Base-by-base conservation (phyloP, 2,113 vertebrate genomes). In the Tetrax tetrax region DNA sequence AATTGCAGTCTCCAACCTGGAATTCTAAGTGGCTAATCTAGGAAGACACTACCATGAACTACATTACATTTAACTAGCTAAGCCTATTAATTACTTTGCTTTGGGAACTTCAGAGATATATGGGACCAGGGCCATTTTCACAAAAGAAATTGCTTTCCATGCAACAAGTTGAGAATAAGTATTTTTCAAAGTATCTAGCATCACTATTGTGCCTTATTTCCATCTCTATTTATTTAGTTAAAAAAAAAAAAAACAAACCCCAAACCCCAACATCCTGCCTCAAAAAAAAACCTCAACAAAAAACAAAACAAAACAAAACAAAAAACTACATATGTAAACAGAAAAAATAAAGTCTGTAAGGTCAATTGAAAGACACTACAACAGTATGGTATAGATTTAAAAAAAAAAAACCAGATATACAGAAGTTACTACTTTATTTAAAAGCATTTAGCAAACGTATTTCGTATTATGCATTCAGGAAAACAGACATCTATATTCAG, bases 1-100 rank as follows among this genome's bases (percentile, higher is more conserved):
- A 63, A 38, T 38, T 76, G 8, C 3, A 43, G 9, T 31, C 4
- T 1, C 5, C 12, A n/a, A 43, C 12, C 23, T 35, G 3, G 2
- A 10, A 57, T 87, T 87, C 35, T 51, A 48, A 69, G 10, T 14
- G 17, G n/a, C 2, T 66, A 69, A 66, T 29, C 13, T 45, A 14
- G 13, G 24, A 29, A 63, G 29, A 76, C 9, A 22, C 6, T 65
- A 28, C 14, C 25, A 25, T 38, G 37, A 48, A 14, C 35, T 31
- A 14, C 17, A 23, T 43, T 24, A 57, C 22, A 33, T 77, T 71
- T 74, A 51, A 5, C 4, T 69, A 16, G 37, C 31, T 74, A 48
- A 61, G 6, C 21, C 15, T 91, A 24, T 16, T 38, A 14, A 51
- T 38, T 41, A 10, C 8, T 71, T 64, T 89, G 12, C 10, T 50